A percentile compares a stretch with the other conserved stretches of the same genome.
Conservation (phyloP, 2,113 vertebrate genomes). For the Haliaeetus leucogaster region DNA sequence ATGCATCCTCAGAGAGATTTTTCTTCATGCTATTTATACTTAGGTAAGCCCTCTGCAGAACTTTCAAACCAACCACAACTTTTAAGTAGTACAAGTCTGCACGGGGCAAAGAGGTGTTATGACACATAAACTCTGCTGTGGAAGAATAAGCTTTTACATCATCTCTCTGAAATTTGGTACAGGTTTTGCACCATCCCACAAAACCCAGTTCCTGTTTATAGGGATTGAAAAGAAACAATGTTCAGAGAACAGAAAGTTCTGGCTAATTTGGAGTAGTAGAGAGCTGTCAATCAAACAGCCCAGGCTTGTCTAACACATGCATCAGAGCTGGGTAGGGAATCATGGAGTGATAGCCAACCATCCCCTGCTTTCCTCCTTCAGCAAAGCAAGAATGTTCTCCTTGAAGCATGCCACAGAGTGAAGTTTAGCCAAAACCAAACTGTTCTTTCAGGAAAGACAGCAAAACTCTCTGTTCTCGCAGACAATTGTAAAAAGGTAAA, state of each 20-base stretch:
- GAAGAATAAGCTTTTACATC: not conserved
- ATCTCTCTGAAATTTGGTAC: not conserved
- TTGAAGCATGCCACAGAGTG: not conserved
- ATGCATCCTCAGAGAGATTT: not conserved
- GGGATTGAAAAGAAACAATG: not conserved
- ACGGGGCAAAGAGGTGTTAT: not conserved
- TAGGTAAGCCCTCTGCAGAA: not conserved
- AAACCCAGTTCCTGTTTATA: not conserved
- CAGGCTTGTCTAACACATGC: not conserved
- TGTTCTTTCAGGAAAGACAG: not conserved
- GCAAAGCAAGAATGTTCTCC: not conserved
- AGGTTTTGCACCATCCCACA: not conserved
- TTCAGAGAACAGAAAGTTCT: not conserved
- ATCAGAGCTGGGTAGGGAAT: not conserved
- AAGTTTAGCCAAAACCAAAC: not conserved
- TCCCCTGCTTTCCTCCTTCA: not conserved
- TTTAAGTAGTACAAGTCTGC: not conserved
- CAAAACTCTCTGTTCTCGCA: not conserved
- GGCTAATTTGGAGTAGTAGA: not conserved
- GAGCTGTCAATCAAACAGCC: not conserved
- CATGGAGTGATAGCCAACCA: accelerated
- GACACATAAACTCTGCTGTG: not conserved
- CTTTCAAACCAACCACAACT: not conserved
- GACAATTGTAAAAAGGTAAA: not conserved
- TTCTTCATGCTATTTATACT: not conserved